Evolutionary conservation across 1,140 invertebrate genomes (phyloP).

Genomic region (Drosophila biarmipes): DNA sequence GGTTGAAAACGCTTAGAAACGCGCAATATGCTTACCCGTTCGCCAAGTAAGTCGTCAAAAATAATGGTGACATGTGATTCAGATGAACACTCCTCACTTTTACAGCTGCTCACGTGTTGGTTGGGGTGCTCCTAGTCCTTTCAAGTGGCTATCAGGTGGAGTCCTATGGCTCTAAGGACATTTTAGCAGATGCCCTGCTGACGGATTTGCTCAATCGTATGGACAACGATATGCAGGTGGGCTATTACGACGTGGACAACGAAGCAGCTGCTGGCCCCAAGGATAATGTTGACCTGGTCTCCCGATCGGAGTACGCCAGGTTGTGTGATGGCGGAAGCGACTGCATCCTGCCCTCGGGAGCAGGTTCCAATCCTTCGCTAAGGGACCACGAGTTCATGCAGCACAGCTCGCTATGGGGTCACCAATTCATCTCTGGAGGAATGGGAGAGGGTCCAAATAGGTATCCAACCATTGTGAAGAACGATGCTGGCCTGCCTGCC

Average conservation of each 20-base stretch:
- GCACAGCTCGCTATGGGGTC: conserved; percentile 94
- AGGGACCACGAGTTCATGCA: conserved; percentile 95
- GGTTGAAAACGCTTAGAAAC: conserved; percentile 35
- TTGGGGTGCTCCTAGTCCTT: conserved; percentile 39
- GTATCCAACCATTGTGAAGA: conserved; percentile 92
- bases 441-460: conserved; percentile 89
- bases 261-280: conserved; percentile 78
- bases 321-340: conserved; percentile 74
- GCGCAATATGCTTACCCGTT: conserved; percentile 62
- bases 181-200: conserved; percentile 87
- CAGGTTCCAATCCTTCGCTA: conserved; percentile 88
- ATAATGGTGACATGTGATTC: not conserved
- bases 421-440: conserved; percentile 92
- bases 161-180: conserved; percentile 70
- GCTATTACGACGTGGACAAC: conserved; percentile 87
- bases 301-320: conserved; percentile 85
- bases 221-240: conserved; percentile 88
- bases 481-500: conserved; percentile 96
- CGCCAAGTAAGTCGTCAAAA: conserved; percentile 34
- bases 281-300: conserved; percentile 84
- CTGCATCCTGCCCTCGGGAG: conserved; percentile 50
- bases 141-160: conserved; percentile 24
- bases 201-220: conserved; percentile 89
- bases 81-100: not conserved
- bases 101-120: conserved; percentile 35